Evolutionary conservation across 92 coral and sea anemone genomes (phyloP).

Genomic region (Siderastrea siderea): DNA sequence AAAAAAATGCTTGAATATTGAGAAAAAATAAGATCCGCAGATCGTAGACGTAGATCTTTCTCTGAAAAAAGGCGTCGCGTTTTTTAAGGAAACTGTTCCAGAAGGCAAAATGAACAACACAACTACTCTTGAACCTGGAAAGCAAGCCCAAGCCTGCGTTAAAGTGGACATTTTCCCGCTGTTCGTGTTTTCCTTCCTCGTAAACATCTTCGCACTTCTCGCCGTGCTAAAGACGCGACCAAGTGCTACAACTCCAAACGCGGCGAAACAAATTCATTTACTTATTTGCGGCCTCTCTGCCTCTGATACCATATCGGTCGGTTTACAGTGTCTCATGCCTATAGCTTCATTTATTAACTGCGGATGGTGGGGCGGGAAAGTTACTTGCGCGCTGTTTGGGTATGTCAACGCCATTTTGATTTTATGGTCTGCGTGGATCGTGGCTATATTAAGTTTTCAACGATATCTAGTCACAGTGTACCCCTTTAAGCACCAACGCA

Average conservation of each 20-base stretch:
- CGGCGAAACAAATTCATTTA: conserved; percentile 27
- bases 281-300: conserved; percentile 27
- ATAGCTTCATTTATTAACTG: conserved; percentile 46
- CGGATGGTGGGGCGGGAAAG: conserved; percentile 50
- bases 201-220: conserved; percentile 15
- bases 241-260: background rate
- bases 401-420: conserved; percentile 34
- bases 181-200: conserved; percentile 22
- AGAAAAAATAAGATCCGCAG: too few relatives aligned
- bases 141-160: conserved; percentile 8
- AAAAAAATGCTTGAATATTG: too few relatives aligned
- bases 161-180: conserved; percentile 49
- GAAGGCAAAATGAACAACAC: conserved; percentile 1
- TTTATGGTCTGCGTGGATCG: conserved; percentile 60
- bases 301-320: conserved; percentile 25
- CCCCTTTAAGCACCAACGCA: conserved; percentile 34
- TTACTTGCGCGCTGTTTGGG: conserved; percentile 24
- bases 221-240: conserved; percentile 34
- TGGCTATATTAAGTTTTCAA: conserved; percentile 23
- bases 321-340: conserved; percentile 52
- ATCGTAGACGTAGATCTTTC: too few relatives aligned
- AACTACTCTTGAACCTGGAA: background rate
- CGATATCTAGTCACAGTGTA: background rate
- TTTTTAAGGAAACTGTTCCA: too few relatives aligned
- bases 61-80: background rate